These are phyloP conservation scores for Scaptodrosophila lebanonensis DNA, from an alignment of 1,140 invertebrate species.

Conservation along the genomic window DNA sequence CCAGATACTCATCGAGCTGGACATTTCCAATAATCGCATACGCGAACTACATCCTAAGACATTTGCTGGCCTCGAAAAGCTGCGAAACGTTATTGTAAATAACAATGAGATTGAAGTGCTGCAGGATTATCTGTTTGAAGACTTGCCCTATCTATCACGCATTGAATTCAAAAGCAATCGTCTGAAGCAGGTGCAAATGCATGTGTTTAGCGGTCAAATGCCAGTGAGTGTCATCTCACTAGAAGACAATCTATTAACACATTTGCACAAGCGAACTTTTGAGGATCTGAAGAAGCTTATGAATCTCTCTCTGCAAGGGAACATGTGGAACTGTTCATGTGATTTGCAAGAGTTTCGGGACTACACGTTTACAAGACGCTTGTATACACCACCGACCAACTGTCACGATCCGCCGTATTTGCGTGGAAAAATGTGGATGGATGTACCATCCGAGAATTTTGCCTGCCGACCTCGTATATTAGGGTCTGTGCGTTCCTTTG, in stretches of 20 bases:
- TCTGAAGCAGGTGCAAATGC: constrained; percentile 82
- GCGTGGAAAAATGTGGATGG: constrained; percentile 83
- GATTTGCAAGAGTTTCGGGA: constrained; percentile 87
- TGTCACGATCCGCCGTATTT: constrained; percentile 84
- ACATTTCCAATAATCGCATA: constrained; percentile 88
- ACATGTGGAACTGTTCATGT: constrained; percentile 94
- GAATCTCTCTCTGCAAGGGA: constrained; percentile 87
- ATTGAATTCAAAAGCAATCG: constrained; percentile 87
- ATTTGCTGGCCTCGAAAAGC: constrained; percentile 83
- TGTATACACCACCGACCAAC: constrained; percentile 84
- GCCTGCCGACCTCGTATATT: constrained; percentile 89
- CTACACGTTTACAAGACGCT: constrained; percentile 84
- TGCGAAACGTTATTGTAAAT: constrained; percentile 84
- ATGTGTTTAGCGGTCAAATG: constrained; percentile 84
- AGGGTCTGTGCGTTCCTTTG: constrained; percentile 78
- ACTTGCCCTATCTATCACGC: constrained; percentile 85
- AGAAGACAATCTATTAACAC: constrained; percentile 84
- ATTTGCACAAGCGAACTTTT: constrained; percentile 81
- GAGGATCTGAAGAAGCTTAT: constrained; percentile 81
- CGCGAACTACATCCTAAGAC: constrained; percentile 83
- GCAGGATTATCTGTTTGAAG: constrained; percentile 86
- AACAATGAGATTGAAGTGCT: constrained; percentile 85
- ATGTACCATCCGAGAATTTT: constrained; percentile 85
- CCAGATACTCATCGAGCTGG: constrained; percentile 89
- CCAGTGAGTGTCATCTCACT: constrained; percentile 83